Conservation (phyloP, 2,113 vertebrate genomes). For the Odontophorus gujanensis region DNA sequence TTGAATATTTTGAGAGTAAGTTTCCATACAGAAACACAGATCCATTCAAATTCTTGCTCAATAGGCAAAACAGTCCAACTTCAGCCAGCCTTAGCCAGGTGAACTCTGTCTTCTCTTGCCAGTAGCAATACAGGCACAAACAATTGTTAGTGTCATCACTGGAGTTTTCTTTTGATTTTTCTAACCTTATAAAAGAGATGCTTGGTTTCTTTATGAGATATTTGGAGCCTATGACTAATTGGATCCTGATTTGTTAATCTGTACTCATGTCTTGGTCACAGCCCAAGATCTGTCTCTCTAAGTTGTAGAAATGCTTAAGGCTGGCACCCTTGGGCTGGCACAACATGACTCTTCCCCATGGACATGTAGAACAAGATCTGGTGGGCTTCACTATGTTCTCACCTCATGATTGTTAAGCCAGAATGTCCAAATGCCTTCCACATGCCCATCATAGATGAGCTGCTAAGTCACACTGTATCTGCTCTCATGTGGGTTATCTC, state of each 20-base stretch:
- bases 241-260: neutral
- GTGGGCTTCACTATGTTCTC: neutral
- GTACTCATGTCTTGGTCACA: neutral
- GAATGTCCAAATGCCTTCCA: neutral
- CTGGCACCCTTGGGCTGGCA: neutral
- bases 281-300: neutral
- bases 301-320: neutral
- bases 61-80: neutral
- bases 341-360: accelerated
- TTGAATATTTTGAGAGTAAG: neutral
- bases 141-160: neutral
- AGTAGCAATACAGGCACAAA: neutral
- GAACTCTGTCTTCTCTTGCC: neutral
- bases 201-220: neutral
- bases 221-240: neutral
- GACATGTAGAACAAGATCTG: neutral
- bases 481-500: neutral
- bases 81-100: neutral
- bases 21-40: neutral
- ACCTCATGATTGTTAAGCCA: accelerated
- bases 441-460: accelerated
- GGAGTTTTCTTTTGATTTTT: neutral
- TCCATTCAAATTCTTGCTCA: neutral
- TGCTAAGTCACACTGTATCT: neutral
- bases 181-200: neutral